These are phyloP conservation scores for Bombus affinis DNA, from an alignment of 1,140 invertebrate species.

Conservation along the genomic window DNA sequence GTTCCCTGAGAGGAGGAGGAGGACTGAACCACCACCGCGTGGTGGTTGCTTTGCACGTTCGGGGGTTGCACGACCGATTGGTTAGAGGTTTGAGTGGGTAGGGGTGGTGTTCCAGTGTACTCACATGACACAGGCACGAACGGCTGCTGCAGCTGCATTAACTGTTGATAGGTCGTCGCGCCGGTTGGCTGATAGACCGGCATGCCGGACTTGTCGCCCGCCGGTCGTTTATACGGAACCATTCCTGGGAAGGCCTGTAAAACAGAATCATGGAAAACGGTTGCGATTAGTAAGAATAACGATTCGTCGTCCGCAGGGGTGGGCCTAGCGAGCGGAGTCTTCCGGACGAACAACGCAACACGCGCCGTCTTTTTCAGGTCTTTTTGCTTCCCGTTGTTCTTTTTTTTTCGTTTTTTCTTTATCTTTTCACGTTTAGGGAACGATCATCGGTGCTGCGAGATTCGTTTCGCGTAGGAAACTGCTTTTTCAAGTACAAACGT, in stretches of 20 bases:
- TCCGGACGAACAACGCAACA: too few species aligned
- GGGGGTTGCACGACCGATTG: constrained; percentile 76
- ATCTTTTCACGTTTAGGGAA: too few species aligned
- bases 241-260: constrained; percentile 95
- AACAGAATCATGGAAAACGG: constrained; percentile 61
- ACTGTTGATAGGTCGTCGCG: constrained; percentile 95
- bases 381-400: too few species aligned
- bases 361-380: too few species aligned
- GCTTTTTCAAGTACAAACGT: too few species aligned
- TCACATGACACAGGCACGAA: constrained; percentile 96
- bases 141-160: constrained; percentile 97
- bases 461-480: too few species aligned
- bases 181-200: constrained; percentile 95
- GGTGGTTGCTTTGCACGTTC: constrained; percentile 77
- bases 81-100: constrained; percentile 83
- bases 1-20: constrained; percentile 70
- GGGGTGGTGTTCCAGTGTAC: constrained; percentile 89
- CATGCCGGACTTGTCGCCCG: constrained; percentile 96
- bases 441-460: too few species aligned
- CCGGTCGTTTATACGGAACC: constrained; percentile 96
- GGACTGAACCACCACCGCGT: constrained; percentile 68
- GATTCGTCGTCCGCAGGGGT: neutral
- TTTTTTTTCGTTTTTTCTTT: too few species aligned
- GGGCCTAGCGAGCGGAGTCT: neutral
- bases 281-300: constrained; percentile 34